phyloP scores from a whole-genome alignment of 2,113 vertebrate species.

The Dryoscopus gambensis region DNA sequence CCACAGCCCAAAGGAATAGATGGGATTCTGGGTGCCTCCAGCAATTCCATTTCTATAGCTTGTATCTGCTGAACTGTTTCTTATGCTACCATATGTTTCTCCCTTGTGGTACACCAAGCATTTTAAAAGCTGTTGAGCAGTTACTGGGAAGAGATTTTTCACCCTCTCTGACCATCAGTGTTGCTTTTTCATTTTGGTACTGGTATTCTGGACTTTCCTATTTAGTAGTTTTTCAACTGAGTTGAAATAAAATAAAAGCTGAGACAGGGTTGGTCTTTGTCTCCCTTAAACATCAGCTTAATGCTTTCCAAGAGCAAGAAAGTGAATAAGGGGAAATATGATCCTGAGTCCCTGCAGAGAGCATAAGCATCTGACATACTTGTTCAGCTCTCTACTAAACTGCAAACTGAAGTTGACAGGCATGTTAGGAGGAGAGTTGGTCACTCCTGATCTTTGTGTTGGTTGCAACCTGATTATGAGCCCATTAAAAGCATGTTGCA shows the following conservation, averaged over 20 bases:
- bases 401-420: not conserved
- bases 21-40: not conserved
- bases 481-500: not conserved
- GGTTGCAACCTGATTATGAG: not conserved
- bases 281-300: not conserved
- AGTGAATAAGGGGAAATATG: not conserved
- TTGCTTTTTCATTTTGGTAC: not conserved
- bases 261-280: not conserved
- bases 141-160: not conserved
- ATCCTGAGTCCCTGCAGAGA: not conserved
- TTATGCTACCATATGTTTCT: not conserved
- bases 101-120: not conserved
- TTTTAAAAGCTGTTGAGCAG: not conserved
- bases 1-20: not conserved
- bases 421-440: not conserved
- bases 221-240: not conserved
- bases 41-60: not conserved
- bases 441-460: not conserved
- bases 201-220: not conserved
- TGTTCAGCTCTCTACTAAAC: not conserved
- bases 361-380: not conserved
- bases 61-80: not conserved
- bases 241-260: not conserved
- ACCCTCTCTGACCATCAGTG: rapidly evolving
- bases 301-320: not conserved